Conservation (phyloP, 2,888 invertebrate species). For the Perithous albicinctus region DNA sequence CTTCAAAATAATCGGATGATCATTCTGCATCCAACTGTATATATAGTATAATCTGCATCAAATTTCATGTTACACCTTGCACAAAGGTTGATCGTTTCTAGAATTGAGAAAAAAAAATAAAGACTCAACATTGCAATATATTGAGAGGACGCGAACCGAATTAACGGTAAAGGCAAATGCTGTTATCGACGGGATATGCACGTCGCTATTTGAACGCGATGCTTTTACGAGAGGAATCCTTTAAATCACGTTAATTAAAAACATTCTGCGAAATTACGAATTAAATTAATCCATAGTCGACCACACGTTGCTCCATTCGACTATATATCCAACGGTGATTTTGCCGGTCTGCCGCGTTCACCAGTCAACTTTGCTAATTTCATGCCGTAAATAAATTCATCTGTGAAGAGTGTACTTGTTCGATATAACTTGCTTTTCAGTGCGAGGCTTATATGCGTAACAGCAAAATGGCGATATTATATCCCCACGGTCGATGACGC, state of each 20-base stretch:
- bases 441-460: not conserved
- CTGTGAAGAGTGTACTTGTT: not conserved
- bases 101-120: too few relatives aligned
- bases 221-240: conserved; percentile 27
- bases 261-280: conserved; percentile 69
- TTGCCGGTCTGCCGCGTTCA: not conserved
- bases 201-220: not conserved
- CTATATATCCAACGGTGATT: conserved; percentile 23
- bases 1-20: too few relatives aligned
- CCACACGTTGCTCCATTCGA: conserved; percentile 1
- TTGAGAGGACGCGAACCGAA: not conserved
- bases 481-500: not conserved
- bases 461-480: conserved; percentile 17
- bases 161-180: not conserved
- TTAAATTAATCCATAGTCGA: conserved; percentile 45
- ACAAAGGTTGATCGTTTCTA: not conserved
- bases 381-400: conserved; percentile 28
- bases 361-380: conserved; percentile 22
- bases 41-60: too few relatives aligned
- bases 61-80: too few relatives aligned
- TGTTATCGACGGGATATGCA: not conserved
- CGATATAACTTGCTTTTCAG: conserved; percentile 21
- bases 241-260: conserved; percentile 75
- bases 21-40: too few relatives aligned
- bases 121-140: too few relatives aligned